Conservation (phyloP, 2,888 invertebrate species). For the Nemotelus nigrinus region DNA sequence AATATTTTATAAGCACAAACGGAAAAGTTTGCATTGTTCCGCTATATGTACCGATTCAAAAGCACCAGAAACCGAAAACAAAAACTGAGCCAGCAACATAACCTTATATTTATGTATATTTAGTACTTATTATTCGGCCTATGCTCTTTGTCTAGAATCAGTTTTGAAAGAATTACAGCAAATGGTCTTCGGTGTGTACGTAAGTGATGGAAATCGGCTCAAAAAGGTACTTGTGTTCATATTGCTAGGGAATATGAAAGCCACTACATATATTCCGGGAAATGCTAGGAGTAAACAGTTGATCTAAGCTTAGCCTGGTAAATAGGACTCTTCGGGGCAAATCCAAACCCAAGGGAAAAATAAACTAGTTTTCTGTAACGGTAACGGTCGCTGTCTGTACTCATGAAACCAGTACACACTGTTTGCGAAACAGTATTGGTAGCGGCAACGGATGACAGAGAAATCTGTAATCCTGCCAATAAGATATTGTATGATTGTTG, state of each 20-base stretch:
- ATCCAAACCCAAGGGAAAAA: constrained; percentile 2
- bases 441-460: background rate
- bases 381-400: no score
- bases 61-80: no score
- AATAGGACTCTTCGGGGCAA: background rate
- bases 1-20: no score
- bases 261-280: background rate
- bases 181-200: background rate
- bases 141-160: background rate
- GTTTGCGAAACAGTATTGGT: background rate
- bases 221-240: constrained; percentile 9
- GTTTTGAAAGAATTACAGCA: background rate
- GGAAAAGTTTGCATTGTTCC: no score
- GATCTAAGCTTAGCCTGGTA: constrained; percentile 3
- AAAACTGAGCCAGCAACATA: no score
- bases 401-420: background rate
- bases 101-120: no score
- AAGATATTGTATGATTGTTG: constrained; percentile 15
- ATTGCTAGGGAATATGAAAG: background rate
- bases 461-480: constrained; percentile 1
- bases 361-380: background rate
- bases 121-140: no score
- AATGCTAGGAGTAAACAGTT: background rate
- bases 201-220: constrained; percentile 6
- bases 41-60: no score